Percentiles rank a stretch among this genome's conserved stretches.
These are phyloP conservation scores for Pelusios castaneus DNA, from an alignment of 2,113 vertebrate genomes.

Conservation along the genomic window DNA sequence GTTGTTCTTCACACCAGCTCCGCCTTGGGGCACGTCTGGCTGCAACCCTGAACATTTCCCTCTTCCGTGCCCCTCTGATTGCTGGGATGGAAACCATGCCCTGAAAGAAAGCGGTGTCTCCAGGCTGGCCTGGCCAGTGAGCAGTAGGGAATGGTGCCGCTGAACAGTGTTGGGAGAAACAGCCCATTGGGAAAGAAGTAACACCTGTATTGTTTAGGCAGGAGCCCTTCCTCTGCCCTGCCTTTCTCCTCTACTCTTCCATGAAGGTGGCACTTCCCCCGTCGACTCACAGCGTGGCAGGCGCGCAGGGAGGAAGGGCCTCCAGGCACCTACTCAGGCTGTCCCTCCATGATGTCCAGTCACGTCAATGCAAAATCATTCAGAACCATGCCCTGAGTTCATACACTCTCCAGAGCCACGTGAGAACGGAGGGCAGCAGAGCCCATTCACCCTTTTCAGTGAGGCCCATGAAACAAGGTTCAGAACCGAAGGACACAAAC, in stretches of 20 bases:
- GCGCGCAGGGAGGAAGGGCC: background rate
- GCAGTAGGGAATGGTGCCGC: background rate
- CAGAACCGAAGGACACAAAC: background rate
- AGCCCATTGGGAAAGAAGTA: background rate
- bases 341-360: background rate
- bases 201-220: background rate
- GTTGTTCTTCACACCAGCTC: background rate
- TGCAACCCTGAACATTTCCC: background rate
- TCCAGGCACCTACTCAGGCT: background rate
- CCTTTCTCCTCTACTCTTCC: background rate
- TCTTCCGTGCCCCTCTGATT: background rate
- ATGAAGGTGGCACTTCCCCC: background rate
- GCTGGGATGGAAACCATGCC: background rate
- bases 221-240: background rate
- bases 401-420: background rate
- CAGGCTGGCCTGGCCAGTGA: background rate
- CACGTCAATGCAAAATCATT: background rate
- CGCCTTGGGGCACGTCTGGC: accelerated
- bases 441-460: background rate
- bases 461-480: background rate
- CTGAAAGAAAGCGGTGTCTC: accelerated
- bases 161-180: background rate
- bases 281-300: background rate
- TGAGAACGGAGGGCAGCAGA: background rate
- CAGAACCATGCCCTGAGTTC: background rate